phyloP scores from a whole-genome alignment of 1,140 invertebrate species.

The Drosophila erecta region DNA sequence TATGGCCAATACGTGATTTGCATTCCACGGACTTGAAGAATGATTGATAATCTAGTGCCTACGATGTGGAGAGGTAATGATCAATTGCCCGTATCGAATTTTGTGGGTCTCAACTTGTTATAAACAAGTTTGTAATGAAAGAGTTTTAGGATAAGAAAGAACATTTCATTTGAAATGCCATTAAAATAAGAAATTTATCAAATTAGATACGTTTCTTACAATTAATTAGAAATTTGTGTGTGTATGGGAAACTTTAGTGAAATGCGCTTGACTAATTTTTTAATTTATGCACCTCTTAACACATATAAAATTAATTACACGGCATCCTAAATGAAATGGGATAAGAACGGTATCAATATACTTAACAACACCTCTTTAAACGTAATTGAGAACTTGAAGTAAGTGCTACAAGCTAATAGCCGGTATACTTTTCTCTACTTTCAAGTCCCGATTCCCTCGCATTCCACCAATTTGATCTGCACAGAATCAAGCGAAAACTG shows the following conservation, averaged over 20 bases:
- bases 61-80: constrained; percentile 23
- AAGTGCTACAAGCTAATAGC: not conserved
- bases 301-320: not conserved
- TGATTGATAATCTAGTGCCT: constrained; percentile 46
- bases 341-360: not conserved
- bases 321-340: not conserved
- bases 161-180: too few species aligned
- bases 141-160: not conserved
- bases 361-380: not conserved
- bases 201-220: not conserved
- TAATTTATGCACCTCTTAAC: not conserved
- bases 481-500: constrained; percentile 51
- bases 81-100: constrained; percentile 6
- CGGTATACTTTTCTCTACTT: too few species aligned
- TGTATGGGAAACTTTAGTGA: too few species aligned
- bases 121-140: constrained; percentile 10
- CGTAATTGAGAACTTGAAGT: not conserved
- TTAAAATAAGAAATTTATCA: not conserved
- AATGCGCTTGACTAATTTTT: not conserved
- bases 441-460: not conserved
- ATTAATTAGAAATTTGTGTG: not conserved
- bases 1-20: constrained; percentile 47
- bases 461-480: constrained; percentile 30
- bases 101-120: constrained; percentile 2
- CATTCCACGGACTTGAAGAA: constrained; percentile 19